Evolutionary conservation across 1,140 invertebrate species (phyloP).

Genomic region (Dinothrombium tinctorium): DNA sequence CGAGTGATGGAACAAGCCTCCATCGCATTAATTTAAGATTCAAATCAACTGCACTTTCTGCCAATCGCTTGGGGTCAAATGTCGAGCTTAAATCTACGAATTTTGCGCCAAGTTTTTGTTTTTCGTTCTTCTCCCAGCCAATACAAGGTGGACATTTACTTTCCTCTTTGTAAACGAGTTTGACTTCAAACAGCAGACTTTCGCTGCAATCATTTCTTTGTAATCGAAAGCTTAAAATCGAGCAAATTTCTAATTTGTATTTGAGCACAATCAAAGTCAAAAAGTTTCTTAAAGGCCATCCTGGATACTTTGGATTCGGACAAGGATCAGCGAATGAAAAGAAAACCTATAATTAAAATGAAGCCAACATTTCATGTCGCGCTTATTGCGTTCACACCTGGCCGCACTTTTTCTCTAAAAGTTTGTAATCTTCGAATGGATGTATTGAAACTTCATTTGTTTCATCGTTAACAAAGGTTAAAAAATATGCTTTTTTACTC

Average conservation of each 20-base stretch:
- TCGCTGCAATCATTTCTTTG: not conserved
- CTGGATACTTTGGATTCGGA: constrained; percentile 36
- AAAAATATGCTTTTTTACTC: not conserved
- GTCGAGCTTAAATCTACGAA: constrained; percentile 50
- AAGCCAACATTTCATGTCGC: no score
- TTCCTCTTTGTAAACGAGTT: not conserved
- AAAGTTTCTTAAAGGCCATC: constrained; percentile 67
- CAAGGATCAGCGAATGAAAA: constrained; percentile 60
- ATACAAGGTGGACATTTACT: constrained; percentile 31
- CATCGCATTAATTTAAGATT: constrained; percentile 97
- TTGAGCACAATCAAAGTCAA: constrained; percentile 35
- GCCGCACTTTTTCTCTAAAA: not conserved
- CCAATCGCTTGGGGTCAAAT: constrained; percentile 61
- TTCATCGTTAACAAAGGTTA: not conserved
- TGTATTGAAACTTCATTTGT: not conserved
- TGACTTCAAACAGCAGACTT: not conserved
- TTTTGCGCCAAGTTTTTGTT: constrained; percentile 58
- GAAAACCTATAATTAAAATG: constrained; percentile 7
- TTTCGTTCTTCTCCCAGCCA: constrained; percentile 77
- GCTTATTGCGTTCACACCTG: not conserved
- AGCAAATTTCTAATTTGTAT: not conserved
- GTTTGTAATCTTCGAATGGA: not conserved
- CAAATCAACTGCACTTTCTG: constrained; percentile 62
- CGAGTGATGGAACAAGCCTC: constrained; percentile 66
- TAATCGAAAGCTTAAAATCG: not conserved